Evolutionary conservation across 2,113 vertebrate genomes (phyloP).

Genomic region (Ginglymostoma cirratum): DNA sequence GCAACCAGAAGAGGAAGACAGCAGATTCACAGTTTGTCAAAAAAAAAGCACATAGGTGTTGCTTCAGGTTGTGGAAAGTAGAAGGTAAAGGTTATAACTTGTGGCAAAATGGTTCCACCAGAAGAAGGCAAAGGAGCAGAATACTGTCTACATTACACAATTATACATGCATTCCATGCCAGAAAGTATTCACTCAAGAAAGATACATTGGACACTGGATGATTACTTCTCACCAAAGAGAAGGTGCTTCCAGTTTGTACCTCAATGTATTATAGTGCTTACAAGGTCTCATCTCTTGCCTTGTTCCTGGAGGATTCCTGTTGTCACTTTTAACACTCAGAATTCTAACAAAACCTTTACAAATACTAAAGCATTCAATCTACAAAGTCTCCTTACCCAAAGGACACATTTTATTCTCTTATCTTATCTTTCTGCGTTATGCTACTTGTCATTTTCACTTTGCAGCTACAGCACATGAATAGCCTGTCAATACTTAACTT

Average conservation of each 20-base stretch:
- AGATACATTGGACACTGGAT: background rate
- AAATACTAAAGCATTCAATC: background rate
- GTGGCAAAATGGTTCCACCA: background rate
- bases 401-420: background rate
- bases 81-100: background rate
- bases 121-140: background rate
- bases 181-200: background rate
- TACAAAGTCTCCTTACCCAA: background rate
- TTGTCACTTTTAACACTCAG: background rate
- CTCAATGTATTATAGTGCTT: background rate
- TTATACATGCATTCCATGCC: background rate
- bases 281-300: background rate
- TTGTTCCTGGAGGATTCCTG: background rate
- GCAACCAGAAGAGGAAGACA: background rate
- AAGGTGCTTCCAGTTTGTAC: too few species aligned
- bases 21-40: background rate
- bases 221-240: background rate
- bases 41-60: background rate
- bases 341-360: background rate
- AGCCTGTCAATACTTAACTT: background rate
- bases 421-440: background rate
- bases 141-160: background rate
- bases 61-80: background rate
- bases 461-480: background rate
- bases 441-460: background rate